Evolutionary conservation across 2,888 invertebrate species (phyloP), one percentile per base, ranked within the genome.

Genomic region (Azorinus chamasolen): DNA sequence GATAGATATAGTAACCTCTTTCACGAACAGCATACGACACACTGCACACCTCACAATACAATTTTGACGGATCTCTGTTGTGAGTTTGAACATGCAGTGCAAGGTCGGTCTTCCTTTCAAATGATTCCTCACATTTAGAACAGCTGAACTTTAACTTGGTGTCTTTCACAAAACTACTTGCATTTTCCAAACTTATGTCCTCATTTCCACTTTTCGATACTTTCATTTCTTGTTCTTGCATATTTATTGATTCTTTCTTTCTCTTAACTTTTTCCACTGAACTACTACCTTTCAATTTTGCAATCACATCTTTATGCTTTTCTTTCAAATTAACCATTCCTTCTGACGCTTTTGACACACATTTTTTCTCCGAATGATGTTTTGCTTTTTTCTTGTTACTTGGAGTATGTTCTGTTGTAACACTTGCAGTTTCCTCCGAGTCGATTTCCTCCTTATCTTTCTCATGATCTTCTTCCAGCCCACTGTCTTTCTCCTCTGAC

Each of bases 1-100:
- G 80, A 51, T 73, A 78, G 12, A 78, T 73, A 24, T 73, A 78
- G 25, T 78, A 73, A 25, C 73, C 78, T 37, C 73, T 78, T 24
- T 73, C 78, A 25, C 68, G 68, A 18, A 53, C 20, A 24, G 55
- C 62, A 46, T 64, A 78, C 1, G 78, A 63, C n/a, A 65, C 43
- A 37, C 69, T 65, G 57, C 78, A 78, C 16, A 78, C 62, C 43
- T 73, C 78, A 62, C 78, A 78, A 24, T 73, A 69, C 10, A 73
- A 25, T 41, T 53, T 27, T 37, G 43, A 54, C 14, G 78, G 73
- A 61, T 78, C 78, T 32, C 61, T 69, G 10, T 54, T 54, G 64
- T 78, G 78, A 3, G 50, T 62, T 41, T 53, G 55, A 5, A 70
- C 69, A 70, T 78, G 78, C 24, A 48, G 45, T 6, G 54, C 63